Evolutionary conservation across 2,113 vertebrate genomes (phyloP), one percentile per base, ranked within the genome.

Genomic region (Amazona vittata): DNA sequence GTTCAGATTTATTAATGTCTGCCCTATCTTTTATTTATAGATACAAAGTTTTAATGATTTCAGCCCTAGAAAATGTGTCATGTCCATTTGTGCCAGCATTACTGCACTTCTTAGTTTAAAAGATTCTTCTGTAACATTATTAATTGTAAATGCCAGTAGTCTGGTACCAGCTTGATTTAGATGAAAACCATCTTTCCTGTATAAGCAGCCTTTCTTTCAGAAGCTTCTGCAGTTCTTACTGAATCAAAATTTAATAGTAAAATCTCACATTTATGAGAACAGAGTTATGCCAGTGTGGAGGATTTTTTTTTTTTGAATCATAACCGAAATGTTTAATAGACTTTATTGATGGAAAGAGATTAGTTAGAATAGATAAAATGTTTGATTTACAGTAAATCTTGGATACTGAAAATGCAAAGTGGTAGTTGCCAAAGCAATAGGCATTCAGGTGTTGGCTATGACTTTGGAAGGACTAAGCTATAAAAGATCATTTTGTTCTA

Each of bases 21-120:
- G 37, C 44, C 26, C 83, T 92, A 83, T 95, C 71, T 95, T 90
- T 97, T 95, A 96, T 96, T 97, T 96, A 96, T 87, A 83, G 89
- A 47, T 64, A 94, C 60, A 89, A 89, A 89, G 6, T 94, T 94
- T 82, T 84, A 95, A 95, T 96, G 84, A 91, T 87, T 94, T 93
- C 86, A 95, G 29, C 43, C 60, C 65, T 82, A 86, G 83, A 93
- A 95, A 91, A 82, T 33, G 63, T 92, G 81, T 91, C 15, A 25
- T 31, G 31, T 86, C 77, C 47, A 69, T 94, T 94, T 86, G 29
- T 87, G 35, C 55, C 50, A 91, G 52, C 39, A 57, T 89, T 92
- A 44, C 17, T 57, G 35, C 44, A 43, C 57, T 82, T 78, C 60
- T 88, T 83, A 59, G 25, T 70, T 90, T 92, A 81, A 92, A 62